A percentile compares a stretch with the other conserved stretches of the same genome.
Evolutionary conservation across 2,888 invertebrate genomes (phyloP).

Genomic region (Muscina levida): DNA sequence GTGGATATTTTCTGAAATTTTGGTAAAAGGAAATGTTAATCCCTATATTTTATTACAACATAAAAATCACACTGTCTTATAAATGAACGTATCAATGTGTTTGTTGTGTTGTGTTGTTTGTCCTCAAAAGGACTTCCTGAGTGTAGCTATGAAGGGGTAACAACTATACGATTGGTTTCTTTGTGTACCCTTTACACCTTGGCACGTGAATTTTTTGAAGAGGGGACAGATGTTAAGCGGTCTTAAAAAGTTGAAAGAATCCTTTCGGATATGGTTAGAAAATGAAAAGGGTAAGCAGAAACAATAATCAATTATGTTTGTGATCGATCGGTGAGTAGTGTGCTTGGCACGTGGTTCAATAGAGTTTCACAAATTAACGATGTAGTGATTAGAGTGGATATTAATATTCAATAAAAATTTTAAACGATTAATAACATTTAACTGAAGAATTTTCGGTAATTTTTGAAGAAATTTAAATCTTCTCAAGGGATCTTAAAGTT

Average conservation of each 20-base stretch:
- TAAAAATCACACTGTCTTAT: too few relatives aligned
- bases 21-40: conserved; percentile 54
- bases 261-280: background rate
- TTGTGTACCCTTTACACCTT: conserved; percentile 44
- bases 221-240: conserved; percentile 21
- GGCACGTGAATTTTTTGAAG: conserved; percentile 46
- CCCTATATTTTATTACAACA: conserved; percentile 54
- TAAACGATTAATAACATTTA: too few relatives aligned
- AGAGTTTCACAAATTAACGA: too few relatives aligned
- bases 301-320: conserved; percentile 27
- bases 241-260: conserved; percentile 24
- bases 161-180: background rate
- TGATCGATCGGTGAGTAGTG: conserved; percentile 15
- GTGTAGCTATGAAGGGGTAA: conserved; percentile 15
- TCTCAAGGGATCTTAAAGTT: too few relatives aligned
- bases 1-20: conserved; percentile 29
- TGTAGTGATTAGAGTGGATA: too few relatives aligned
- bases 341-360: conserved; percentile 21
- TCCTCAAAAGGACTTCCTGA: conserved; percentile 49
- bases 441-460: too few relatives aligned
- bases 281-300: conserved; percentile 21
- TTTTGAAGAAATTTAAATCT: too few relatives aligned
- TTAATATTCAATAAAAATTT: too few relatives aligned
- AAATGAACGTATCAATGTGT: background rate
- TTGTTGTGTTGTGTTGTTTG: conserved; percentile 31